phyloP scores from a whole-genome alignment of 2,888 invertebrate species.

The Emmelina monodactyla region DNA sequence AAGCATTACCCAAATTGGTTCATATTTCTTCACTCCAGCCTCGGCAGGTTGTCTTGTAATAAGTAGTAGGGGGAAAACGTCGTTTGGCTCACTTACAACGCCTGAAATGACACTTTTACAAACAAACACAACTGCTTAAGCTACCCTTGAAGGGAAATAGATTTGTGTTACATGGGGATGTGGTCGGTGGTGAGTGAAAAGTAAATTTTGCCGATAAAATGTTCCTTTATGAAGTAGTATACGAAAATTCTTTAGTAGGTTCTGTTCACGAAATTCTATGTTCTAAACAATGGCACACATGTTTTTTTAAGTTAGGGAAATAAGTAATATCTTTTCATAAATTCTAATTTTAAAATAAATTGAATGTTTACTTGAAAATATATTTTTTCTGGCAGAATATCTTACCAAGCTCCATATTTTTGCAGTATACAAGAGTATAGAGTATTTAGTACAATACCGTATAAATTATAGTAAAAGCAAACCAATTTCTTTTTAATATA shows the following conservation, averaged over 20 bases:
- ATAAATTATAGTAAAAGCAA: background rate
- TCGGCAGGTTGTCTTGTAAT: slow-evolving; percentile 36
- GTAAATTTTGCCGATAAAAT: too few species aligned
- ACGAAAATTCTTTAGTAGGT: too few species aligned
- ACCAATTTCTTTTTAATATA: too few species aligned
- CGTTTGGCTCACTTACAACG: background rate
- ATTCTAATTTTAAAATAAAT: background rate
- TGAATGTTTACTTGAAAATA: background rate
- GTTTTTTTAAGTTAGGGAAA: too few species aligned
- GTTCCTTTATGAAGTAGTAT: too few species aligned
- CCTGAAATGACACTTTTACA: background rate
- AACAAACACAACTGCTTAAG: too few species aligned
- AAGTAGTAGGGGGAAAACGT: slow-evolving; percentile 47
- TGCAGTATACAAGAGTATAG: background rate
- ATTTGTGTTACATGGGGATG: too few species aligned
- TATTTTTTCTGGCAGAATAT: background rate
- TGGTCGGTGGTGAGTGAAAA: too few species aligned
- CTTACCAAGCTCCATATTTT: background rate
- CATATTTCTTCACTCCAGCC: slow-evolving; percentile 60
- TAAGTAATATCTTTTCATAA: background rate
- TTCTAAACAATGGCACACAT: too few species aligned
- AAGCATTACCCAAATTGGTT: slow-evolving; percentile 65
- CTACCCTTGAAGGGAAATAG: too few species aligned
- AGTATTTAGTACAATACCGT: background rate
- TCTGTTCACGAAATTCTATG: too few species aligned